phyloP scores from a whole-genome alignment of 2,797 vertebrate genomes.

The Mormyrus hasselquistii region DNA sequence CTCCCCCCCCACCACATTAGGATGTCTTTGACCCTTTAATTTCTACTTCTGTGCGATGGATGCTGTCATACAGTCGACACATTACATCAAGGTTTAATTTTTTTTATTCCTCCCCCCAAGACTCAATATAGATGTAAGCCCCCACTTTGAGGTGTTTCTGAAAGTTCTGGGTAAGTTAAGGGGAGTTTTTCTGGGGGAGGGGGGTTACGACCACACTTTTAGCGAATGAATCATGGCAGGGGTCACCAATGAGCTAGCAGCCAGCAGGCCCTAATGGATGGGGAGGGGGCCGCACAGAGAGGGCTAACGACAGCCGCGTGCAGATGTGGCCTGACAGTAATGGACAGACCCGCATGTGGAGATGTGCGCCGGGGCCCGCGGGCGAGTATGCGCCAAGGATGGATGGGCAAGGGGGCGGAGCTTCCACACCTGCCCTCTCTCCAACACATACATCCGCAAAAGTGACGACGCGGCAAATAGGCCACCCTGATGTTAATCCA shows the following conservation, averaged over 20 bases:
- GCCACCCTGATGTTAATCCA: slow-evolving; percentile 59
- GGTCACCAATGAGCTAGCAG: slow-evolving; percentile 60
- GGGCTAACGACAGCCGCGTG: slow-evolving; percentile 64
- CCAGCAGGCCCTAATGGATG: slow-evolving; percentile 73
- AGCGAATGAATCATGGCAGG: neutral
- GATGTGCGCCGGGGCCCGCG: slow-evolving; percentile 44
- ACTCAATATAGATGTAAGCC: neutral
- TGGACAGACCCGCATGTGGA: slow-evolving; percentile 87
- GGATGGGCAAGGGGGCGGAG: slow-evolving; percentile 2
- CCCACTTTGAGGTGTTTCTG: neutral
- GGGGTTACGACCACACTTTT: neutral
- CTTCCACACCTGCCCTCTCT: slow-evolving; percentile 63
- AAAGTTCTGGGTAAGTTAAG: neutral
- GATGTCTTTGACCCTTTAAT: neutral
- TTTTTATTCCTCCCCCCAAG: neutral
- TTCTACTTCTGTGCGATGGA: neutral
- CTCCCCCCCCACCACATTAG: neutral
- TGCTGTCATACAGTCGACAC: neutral
- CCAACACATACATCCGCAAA: slow-evolving; percentile 70
- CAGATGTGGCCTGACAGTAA: slow-evolving; percentile 87
- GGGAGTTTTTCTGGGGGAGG: neutral
- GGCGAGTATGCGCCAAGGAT: slow-evolving; percentile 13
- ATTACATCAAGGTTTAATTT: neutral
- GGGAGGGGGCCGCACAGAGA: slow-evolving; percentile 69
- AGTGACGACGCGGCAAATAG: slow-evolving; percentile 86